Percentiles rank a stretch among this genome's conserved stretches.
Evolutionary conservation across 2,888 invertebrate species (phyloP).

Genomic region (Iphiclides podalirius): DNA sequence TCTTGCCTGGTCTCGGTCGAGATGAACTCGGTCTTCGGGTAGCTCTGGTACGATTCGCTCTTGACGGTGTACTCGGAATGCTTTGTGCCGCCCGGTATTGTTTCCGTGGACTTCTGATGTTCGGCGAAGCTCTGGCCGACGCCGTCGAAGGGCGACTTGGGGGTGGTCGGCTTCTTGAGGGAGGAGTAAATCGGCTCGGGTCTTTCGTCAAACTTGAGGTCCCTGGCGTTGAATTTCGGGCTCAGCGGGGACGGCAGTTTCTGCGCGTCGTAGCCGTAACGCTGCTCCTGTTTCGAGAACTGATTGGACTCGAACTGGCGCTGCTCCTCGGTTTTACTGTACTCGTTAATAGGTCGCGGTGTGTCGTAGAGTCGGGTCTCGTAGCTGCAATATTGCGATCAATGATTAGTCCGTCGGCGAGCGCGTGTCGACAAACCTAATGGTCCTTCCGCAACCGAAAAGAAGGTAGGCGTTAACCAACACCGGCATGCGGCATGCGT

Average conservation of each 20-base stretch:
- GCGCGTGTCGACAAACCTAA: slow-evolving; percentile 20
- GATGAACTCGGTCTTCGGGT: slow-evolving; percentile 60
- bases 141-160: slow-evolving; percentile 53
- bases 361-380: slow-evolving; percentile 79
- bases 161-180: slow-evolving; percentile 49
- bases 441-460: slow-evolving; percentile 23
- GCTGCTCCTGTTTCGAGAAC: slow-evolving; percentile 54
- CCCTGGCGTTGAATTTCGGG: slow-evolving; percentile 74
- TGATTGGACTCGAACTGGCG: slow-evolving; percentile 41
- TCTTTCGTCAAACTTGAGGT: slow-evolving; percentile 68
- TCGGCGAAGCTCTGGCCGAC: slow-evolving; percentile 65
- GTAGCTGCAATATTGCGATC: slow-evolving; percentile 65
- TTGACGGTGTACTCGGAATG: slow-evolving; percentile 64
- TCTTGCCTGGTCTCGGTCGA: slow-evolving; percentile 59
- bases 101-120: slow-evolving; percentile 67
- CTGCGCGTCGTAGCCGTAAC: slow-evolving; percentile 58
- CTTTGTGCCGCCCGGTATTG: slow-evolving; percentile 67
- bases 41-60: slow-evolving; percentile 66
- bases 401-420: slow-evolving; percentile 34
- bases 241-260: slow-evolving; percentile 57
- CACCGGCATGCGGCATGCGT: slow-evolving; percentile 50
- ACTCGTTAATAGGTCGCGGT: slow-evolving; percentile 62
- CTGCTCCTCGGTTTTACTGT: slow-evolving; percentile 52
- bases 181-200: slow-evolving; percentile 66
- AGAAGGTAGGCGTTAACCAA: slow-evolving; percentile 33